Percentiles rank a stretch among this genome's conserved stretches.
phyloP scores from a whole-genome alignment of 2,113 vertebrate genomes.

The Dasyurus viverrinus region DNA sequence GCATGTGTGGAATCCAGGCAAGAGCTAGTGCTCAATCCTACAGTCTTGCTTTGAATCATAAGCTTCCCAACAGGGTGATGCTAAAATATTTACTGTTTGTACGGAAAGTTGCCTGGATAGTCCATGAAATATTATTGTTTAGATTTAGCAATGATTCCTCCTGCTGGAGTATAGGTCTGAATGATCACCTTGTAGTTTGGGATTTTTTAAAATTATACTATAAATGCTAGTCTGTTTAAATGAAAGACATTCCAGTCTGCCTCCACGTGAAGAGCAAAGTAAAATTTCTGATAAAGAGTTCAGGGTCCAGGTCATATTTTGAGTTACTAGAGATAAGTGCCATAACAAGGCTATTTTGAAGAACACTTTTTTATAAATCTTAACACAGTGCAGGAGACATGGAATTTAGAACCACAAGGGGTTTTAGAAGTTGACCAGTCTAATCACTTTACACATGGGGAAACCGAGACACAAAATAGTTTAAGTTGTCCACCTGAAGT shows the following conservation, averaged over 20 bases:
- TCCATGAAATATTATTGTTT: not conserved
- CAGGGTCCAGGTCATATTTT: not conserved
- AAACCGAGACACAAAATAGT: not conserved
- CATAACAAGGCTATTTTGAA: not conserved
- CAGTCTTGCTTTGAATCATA: slow-evolving; percentile 40
- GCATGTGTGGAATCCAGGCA: slow-evolving; percentile 45
- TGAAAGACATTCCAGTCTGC: not conserved
- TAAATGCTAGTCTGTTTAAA: slow-evolving; percentile 21
- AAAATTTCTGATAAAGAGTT: not conserved
- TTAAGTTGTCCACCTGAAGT: not conserved
- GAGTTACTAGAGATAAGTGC: not conserved
- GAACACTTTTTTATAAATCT: not conserved
- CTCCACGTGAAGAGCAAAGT: not conserved
- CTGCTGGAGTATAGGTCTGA: slow-evolving; percentile 30
- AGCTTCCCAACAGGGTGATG: slow-evolving; percentile 38
- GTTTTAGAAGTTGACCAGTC: not conserved
- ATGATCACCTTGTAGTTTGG: not conserved
- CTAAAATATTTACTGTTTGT: slow-evolving; percentile 53
- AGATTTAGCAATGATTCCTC: slow-evolving; percentile 45
- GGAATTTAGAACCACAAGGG: not conserved
- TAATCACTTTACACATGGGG: not conserved
- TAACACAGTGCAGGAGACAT: not conserved
- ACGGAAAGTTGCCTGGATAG: not conserved
- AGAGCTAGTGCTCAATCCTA: slow-evolving; percentile 17
- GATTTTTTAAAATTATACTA: not conserved